These are phyloP conservation scores for Papilio polytes DNA, from an alignment of 1,140 invertebrate genomes.

Conservation along the genomic window DNA sequence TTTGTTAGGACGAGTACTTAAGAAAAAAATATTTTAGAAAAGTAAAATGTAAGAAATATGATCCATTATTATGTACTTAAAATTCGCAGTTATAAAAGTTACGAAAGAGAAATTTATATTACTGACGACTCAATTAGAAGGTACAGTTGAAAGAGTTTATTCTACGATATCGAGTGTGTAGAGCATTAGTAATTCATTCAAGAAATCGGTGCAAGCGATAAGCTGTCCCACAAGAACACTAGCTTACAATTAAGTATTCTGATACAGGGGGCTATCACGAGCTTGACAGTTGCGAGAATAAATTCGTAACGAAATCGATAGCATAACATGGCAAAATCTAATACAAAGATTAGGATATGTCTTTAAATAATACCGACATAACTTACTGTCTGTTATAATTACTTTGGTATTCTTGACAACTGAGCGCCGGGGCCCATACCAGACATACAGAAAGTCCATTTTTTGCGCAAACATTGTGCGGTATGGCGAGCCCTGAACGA, in stretches of 20 bases:
- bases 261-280: background rate
- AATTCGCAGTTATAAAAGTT: background rate
- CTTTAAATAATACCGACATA: constrained; percentile 12
- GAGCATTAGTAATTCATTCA: background rate
- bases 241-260: background rate
- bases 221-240: background rate
- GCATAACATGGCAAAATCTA: too few relatives aligned
- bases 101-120: background rate
- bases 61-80: too few relatives aligned
- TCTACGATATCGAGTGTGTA: background rate
- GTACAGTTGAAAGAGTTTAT: background rate
- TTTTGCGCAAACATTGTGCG: constrained; percentile 3
- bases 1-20: too few relatives aligned
- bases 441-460: constrained; percentile 15
- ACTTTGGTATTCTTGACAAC: constrained; percentile 29
- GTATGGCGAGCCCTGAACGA: background rate
- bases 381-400: constrained; percentile 18
- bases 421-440: background rate
- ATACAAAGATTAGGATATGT: background rate
- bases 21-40: too few relatives aligned
- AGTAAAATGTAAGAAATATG: too few relatives aligned
- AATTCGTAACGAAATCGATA: too few relatives aligned
- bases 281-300: too few relatives aligned
- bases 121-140: background rate
- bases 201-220: background rate